These are phyloP conservation scores for Campopleginae sp. DNA, from an alignment of 2,888 invertebrate genomes.

Conservation along the genomic window DNA sequence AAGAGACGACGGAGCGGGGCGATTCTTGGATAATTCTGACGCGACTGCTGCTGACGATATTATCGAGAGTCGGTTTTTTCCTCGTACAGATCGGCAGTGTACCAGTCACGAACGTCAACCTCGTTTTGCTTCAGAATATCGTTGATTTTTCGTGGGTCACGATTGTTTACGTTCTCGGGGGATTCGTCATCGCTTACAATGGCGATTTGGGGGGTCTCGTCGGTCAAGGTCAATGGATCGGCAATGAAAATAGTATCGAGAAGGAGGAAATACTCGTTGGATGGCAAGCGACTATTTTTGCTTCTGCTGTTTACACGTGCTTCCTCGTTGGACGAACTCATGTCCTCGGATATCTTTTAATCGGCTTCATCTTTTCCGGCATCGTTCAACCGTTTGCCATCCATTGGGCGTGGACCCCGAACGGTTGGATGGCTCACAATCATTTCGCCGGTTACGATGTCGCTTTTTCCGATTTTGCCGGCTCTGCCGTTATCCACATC, in stretches of 20 bases:
- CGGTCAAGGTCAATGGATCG: slow-evolving; percentile 77
- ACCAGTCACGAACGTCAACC: slow-evolving; percentile 80
- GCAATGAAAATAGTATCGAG: slow-evolving; percentile 68
- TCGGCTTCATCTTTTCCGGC: slow-evolving; percentile 75
- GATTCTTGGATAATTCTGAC: slow-evolving; percentile 47
- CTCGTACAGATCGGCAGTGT: slow-evolving; percentile 81
- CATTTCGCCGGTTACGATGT: slow-evolving; percentile 72
- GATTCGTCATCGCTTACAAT: slow-evolving; percentile 79
- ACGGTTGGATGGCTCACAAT: slow-evolving; percentile 80
- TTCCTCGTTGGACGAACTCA: slow-evolving; percentile 79
- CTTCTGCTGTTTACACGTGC: slow-evolving; percentile 80
- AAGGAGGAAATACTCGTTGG: slow-evolving; percentile 76
- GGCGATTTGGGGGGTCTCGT: slow-evolving; percentile 73
- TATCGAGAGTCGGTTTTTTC: slow-evolving; percentile 80
- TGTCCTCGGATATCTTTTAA: slow-evolving; percentile 74
- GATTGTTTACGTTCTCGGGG: slow-evolving; percentile 77
- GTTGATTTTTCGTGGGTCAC: slow-evolving; percentile 79
- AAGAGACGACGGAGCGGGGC: background rate
- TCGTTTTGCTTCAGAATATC: slow-evolving; percentile 81
- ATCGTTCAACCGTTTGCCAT: slow-evolving; percentile 80
- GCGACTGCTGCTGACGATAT: slow-evolving; percentile 73
- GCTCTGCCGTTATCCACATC: slow-evolving; percentile 78
- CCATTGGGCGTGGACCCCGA: slow-evolving; percentile 81
- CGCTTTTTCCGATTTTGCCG: slow-evolving; percentile 78
- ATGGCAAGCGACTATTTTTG: slow-evolving; percentile 78